These are phyloP conservation scores for Rhinoraja longicauda DNA, from an alignment of 2,797 vertebrate species.

Conservation along the genomic window DNA sequence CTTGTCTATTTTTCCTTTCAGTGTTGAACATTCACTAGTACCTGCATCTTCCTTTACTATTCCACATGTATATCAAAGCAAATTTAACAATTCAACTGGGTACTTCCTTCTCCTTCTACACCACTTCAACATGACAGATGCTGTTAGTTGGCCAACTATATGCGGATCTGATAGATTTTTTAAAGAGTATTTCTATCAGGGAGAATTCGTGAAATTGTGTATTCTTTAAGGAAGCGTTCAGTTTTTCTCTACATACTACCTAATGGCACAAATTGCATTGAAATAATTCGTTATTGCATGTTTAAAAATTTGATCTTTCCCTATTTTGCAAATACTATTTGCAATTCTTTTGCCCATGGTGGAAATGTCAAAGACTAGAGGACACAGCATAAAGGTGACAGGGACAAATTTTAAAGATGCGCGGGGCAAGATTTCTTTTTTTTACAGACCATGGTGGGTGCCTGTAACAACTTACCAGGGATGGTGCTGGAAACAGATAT, in stretches of 20 bases:
- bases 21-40: neutral
- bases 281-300: neutral
- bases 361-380: too few relatives aligned
- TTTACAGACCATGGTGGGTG: too few relatives aligned
- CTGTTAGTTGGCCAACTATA: neutral
- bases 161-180: neutral
- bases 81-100: neutral
- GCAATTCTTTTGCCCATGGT: too few relatives aligned
- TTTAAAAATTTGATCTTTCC: neutral
- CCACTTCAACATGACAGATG: neutral
- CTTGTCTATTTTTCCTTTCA: neutral
- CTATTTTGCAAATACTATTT: neutral
- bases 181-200: neutral
- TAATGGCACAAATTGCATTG: neutral
- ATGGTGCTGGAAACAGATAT: too few relatives aligned
- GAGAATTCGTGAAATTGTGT: neutral
- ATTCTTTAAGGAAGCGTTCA: neutral
- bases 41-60: neutral
- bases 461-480: too few relatives aligned
- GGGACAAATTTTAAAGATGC: too few relatives aligned
- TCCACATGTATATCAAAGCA: neutral
- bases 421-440: too few relatives aligned
- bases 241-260: neutral
- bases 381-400: too few relatives aligned
- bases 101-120: neutral